Percentiles rank a stretch among this genome's conserved stretches.
phyloP scores from a whole-genome alignment of 2,888 invertebrate genomes.

The Agrochola macilenta region DNA sequence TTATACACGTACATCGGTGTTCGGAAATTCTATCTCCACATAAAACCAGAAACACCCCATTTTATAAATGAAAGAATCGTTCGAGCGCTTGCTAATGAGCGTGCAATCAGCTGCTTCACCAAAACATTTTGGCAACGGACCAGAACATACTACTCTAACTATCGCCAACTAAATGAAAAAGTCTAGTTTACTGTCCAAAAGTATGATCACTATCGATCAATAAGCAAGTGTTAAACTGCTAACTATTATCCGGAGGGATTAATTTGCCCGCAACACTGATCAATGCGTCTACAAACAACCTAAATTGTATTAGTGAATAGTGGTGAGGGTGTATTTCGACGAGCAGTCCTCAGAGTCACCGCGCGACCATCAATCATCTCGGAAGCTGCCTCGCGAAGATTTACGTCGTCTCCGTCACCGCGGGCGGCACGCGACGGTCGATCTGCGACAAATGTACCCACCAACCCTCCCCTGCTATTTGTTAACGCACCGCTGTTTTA shows the following conservation, averaged over 20 bases:
- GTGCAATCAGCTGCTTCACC: conserved; percentile 62
- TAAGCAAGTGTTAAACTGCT: conserved; percentile 64
- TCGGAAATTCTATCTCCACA: conserved; percentile 50
- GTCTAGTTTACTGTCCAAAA: conserved; percentile 31
- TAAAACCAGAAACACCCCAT: conserved; percentile 55
- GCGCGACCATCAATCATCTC: conserved; percentile 81
- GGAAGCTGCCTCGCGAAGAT: conserved; percentile 70
- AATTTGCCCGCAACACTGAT: conserved; percentile 76
- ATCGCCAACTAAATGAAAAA: conserved; percentile 43
- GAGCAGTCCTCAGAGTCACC: conserved; percentile 73
- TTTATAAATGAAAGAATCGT: conserved; percentile 64
- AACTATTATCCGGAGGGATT: conserved; percentile 76
- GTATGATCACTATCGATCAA: conserved; percentile 75
- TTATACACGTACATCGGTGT: conserved; percentile 33
- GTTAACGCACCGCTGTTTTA: conserved; percentile 77
- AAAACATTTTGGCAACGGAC: conserved; percentile 56
- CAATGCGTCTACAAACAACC: conserved; percentile 72
- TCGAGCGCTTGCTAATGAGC: conserved; percentile 59
- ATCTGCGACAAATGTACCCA: conserved; percentile 75
- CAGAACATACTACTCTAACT: conserved; percentile 43
- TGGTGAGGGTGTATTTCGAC: conserved; percentile 69
- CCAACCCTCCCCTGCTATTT: conserved; percentile 67
- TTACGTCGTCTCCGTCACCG: conserved; percentile 71
- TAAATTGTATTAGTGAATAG: conserved; percentile 69
- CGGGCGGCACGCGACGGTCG: conserved; percentile 52